These are phyloP conservation scores for Platycheirus albimanus DNA, from an alignment of 2,888 invertebrate genomes.

Conservation along the genomic window DNA sequence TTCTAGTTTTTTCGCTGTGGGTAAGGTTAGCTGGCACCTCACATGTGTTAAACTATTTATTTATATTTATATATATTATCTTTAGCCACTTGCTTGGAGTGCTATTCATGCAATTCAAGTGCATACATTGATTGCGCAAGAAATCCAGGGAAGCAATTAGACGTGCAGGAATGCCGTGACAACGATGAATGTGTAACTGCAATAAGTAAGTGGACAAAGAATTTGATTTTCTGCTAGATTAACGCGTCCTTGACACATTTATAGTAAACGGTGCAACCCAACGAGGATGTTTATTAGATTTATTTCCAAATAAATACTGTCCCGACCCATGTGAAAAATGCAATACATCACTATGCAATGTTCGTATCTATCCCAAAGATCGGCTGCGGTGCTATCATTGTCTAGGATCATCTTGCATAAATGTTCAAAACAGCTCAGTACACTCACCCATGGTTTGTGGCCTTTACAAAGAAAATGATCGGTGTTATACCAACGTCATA, in stretches of 20 bases:
- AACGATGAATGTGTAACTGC: constrained; percentile 77
- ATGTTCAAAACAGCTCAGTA: constrained; percentile 74
- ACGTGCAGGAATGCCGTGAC: constrained; percentile 77
- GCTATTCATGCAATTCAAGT: constrained; percentile 78
- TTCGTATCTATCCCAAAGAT: constrained; percentile 77
- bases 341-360: constrained; percentile 78
- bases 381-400: constrained; percentile 79
- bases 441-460: constrained; percentile 77
- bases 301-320: constrained; percentile 78
- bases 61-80: background rate
- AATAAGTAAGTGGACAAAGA: constrained; percentile 69
- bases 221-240: too few species aligned
- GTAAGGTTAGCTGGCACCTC: constrained; percentile 16
- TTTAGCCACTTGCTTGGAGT: constrained; percentile 75
- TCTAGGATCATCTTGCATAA: constrained; percentile 77
- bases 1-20: constrained; percentile 17
- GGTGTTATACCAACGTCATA: constrained; percentile 79
- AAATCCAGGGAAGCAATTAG: constrained; percentile 78
- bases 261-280: constrained; percentile 77
- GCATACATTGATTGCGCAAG: constrained; percentile 78
- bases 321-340: constrained; percentile 78
- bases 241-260: too few species aligned
- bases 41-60: background rate
- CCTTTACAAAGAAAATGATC: constrained; percentile 77
- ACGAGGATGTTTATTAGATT: constrained; percentile 77